These are phyloP conservation scores for Platycnemis pennipes DNA, from an alignment of 2,888 invertebrate genomes.

Conservation along the genomic window DNA sequence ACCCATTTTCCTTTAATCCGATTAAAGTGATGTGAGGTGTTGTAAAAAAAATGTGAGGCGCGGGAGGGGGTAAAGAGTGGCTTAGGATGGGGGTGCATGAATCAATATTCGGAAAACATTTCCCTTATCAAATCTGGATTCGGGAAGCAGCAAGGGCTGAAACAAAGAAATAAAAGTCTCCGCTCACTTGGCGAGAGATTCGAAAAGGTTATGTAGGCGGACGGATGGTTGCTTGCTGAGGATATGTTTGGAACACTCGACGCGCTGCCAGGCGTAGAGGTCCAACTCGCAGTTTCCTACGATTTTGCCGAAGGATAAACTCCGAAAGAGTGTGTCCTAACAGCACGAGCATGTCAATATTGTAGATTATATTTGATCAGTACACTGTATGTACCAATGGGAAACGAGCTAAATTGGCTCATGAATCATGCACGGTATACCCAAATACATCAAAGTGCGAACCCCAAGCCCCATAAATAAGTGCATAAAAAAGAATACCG, in stretches of 20 bases:
- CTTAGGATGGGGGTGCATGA: neutral
- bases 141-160: slow-evolving; percentile 1
- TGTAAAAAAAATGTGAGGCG: neutral
- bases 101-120: slow-evolving; percentile 13
- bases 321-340: no score
- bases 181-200: neutral
- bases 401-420: neutral
- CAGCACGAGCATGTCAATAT: neutral
- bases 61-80: no score
- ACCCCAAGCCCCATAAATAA: no score
- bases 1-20: slow-evolving; percentile 34
- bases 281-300: no score
- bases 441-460: no score
- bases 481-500: no score
- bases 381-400: neutral
- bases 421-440: no score
- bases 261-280: no score
- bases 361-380: neutral
- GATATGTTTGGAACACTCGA: neutral
- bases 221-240: neutral
- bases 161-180: slow-evolving; percentile 16
- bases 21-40: slow-evolving; percentile 11
- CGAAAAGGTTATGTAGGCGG: neutral
- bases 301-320: no score
- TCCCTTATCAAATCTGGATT: slow-evolving; percentile 12